Base-by-base conservation (phyloP, 2,797 vertebrate genomes). In the Microctenopoma steveboyesi region DNA sequence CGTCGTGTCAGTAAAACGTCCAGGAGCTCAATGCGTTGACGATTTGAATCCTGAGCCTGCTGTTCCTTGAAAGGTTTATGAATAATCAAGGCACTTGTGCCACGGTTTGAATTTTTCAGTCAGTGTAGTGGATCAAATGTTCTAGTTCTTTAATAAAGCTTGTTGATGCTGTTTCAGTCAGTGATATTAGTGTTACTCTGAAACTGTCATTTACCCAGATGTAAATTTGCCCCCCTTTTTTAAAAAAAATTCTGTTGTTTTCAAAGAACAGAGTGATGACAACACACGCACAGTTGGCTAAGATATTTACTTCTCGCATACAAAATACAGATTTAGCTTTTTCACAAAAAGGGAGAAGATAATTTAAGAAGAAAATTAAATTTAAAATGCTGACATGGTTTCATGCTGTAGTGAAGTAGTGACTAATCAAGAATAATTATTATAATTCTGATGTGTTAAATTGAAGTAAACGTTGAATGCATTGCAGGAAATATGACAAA, bases 1-100 rank as follows among this genome's bases (percentile, higher is more conserved):
- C 91, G 83, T 4, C 89, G 87, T n/a, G 70, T 72, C 54, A 83
- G 49, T 50, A 90, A 79, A 84, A 47, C 55, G 22, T 55, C 61
- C 4, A 88, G 82, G 43, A 70, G 73, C 14, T 64, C 51, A 0
- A 18, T 1, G 12, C 72, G 51, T 16, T 87, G 54, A 75, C 22
- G 22, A 5, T 54, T 45, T 33, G 0, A n/a, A 28, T 14, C 42
- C 56, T 51, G 55, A 87, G 35, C 1, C 70, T 70, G 5, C 3
- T 2, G 13, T 60, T 48, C 11, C 16, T 27, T 22, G 37, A 63
- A 18, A 7, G 5, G 56, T 64, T 85, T 66, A 39, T 73, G 48
- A 58, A 48, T 42, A 65, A 62, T 33, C 8, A 62, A 35, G 47
- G 13, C 2, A 27, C 3, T 25, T 30, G 12, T 42, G 6, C 25